These are phyloP conservation scores for Drosophila colorata DNA, from an alignment of 2,888 invertebrate species.

Conservation along the genomic window DNA sequence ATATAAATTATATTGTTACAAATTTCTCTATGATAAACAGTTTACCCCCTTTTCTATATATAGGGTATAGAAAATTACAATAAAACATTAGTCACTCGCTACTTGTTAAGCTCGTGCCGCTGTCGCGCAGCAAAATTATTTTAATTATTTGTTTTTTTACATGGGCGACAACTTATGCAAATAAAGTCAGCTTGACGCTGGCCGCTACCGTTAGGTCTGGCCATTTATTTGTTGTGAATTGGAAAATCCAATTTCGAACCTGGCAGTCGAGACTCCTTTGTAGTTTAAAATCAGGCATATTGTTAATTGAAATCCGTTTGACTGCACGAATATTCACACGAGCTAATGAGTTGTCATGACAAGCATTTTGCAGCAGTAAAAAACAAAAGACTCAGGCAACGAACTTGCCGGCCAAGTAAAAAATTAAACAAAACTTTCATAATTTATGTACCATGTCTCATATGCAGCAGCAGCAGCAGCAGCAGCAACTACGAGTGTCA, in stretches of 20 bases:
- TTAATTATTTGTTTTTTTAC: background rate
- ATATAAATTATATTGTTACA: background rate
- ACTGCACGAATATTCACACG: conserved; percentile 31
- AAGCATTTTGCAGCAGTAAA: conserved; percentile 10
- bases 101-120: conserved; percentile 20
- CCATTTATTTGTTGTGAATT: conserved; percentile 1
- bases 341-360: conserved; percentile 35
- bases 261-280: background rate
- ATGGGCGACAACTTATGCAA: conserved; percentile 40
- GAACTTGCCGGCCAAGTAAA: conserved; percentile 50
- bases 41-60: too few relatives aligned
- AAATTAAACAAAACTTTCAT: conserved; percentile 42
- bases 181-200: conserved; percentile 17
- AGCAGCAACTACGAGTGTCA: conserved; percentile 37
- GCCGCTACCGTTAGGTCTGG: conserved; percentile 17
- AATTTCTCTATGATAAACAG: background rate
- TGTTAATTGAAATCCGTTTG: conserved; percentile 39
- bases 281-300: conserved; percentile 2
- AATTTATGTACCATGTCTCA: conserved; percentile 34
- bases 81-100: conserved; percentile 53
- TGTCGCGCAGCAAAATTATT: background rate
- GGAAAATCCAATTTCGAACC: conserved; percentile 8
- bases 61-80: conserved; percentile 19
- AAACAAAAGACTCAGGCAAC: conserved; percentile 70
- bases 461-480: conserved; percentile 8